Conservation (phyloP, 2,113 vertebrate species). For the Chloropsis hardwickii region DNA sequence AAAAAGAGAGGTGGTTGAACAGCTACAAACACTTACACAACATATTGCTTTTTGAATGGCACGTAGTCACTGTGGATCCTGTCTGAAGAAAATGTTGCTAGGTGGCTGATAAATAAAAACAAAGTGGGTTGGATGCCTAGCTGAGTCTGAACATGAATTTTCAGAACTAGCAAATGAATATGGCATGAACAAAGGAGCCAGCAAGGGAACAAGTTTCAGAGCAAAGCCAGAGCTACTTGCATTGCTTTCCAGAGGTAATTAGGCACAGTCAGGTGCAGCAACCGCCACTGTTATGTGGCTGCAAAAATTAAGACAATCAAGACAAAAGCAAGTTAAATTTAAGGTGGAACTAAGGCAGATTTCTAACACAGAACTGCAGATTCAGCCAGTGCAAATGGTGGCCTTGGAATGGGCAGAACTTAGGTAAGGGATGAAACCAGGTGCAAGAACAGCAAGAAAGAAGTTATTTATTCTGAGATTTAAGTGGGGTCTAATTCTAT, state of each 20-base stretch:
- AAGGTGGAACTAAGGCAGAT: slow-evolving; percentile 37
- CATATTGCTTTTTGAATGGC: neutral
- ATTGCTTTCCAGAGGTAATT: slow-evolving; percentile 56
- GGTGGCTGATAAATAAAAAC: slow-evolving; percentile 74
- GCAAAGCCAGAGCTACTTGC: slow-evolving; percentile 15
- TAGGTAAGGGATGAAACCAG: neutral
- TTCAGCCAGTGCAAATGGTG: neutral
- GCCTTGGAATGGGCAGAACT: neutral
- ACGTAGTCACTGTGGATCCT: neutral
- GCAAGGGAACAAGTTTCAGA: slow-evolving; percentile 63
- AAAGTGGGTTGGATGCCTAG: slow-evolving; percentile 38
- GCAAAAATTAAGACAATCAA: slow-evolving; percentile 51
- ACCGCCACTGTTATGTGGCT: slow-evolving; percentile 5
- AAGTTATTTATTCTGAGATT: neutral
- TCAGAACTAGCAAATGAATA: slow-evolving; percentile 53
- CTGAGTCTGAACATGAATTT: slow-evolving; percentile 72
- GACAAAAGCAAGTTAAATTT: slow-evolving; percentile 55
- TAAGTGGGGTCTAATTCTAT: neutral
- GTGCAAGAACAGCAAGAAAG: neutral
- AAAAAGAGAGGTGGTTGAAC: neutral
- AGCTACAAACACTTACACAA: slow-evolving; percentile 30
- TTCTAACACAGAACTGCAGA: neutral
- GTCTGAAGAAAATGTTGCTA: slow-evolving; percentile 67
- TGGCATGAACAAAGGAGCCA: slow-evolving; percentile 39
- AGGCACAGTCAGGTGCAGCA: slow-evolving; percentile 62